Evolutionary conservation across 2,113 vertebrate species (phyloP).

Genomic region (Chrysochloris asiatica): DNA sequence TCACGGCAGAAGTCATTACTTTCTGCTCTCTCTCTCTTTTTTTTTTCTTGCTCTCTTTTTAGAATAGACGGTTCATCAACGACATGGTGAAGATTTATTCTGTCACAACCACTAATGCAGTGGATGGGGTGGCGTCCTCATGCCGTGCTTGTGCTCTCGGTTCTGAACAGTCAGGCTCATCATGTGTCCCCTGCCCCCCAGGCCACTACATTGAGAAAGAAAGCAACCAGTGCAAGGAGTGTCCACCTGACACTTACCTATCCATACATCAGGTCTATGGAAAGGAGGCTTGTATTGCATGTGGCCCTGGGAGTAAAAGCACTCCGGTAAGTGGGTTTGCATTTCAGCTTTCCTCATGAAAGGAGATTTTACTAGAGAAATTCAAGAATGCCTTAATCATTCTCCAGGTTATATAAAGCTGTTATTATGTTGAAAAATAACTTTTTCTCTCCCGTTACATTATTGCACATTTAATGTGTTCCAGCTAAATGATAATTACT

Average conservation of each 20-base stretch:
- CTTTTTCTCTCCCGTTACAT: not conserved
- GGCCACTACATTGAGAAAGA: conserved; percentile 94
- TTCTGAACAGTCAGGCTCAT: conserved; percentile 87
- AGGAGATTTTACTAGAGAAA: not conserved
- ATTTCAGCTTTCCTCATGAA: not conserved
- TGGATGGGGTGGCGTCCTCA: conserved; percentile 91
- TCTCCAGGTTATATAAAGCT: not conserved
- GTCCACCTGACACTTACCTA: conserved; percentile 91
- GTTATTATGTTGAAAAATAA: not conserved
- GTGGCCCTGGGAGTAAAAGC: conserved; percentile 93
- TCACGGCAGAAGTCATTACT: conserved; percentile 59
- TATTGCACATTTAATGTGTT: not conserved
- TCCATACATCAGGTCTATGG: conserved; percentile 90
- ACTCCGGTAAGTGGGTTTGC: conserved; percentile 86
- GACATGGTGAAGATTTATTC: conserved; percentile 96
- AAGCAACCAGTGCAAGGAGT: conserved; percentile 93
- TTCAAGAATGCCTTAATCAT: not conserved
- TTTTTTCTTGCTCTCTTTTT: too few relatives aligned
- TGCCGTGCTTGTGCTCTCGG: conserved; percentile 94
- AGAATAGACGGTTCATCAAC: conserved; percentile 90
- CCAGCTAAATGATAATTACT: not conserved
- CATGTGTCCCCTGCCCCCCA: conserved; percentile 93
- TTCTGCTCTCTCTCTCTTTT: conserved; percentile 76
- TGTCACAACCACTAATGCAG: conserved; percentile 91
- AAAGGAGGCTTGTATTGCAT: conserved; percentile 90